Evolutionary conservation across 1,140 invertebrate species (phyloP).

Genomic region (Camponotus pennsylvanicus): DNA sequence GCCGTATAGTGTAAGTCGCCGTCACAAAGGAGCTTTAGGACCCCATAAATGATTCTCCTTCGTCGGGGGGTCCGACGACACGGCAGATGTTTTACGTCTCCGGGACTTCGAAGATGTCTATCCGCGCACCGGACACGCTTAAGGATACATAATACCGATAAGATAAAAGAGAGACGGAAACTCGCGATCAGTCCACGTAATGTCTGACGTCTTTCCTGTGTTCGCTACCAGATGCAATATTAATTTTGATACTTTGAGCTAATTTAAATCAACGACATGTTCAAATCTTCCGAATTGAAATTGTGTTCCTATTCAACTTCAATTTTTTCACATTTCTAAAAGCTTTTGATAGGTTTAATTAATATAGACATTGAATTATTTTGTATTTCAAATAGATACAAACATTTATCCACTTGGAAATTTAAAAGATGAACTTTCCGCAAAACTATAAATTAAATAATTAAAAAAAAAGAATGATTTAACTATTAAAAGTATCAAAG

Average conservation of each 20-base stretch:
- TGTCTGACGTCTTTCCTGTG: slow-evolving; percentile 14
- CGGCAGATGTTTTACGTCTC: slow-evolving; percentile 78
- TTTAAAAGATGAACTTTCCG: too few species aligned
- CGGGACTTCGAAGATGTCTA: slow-evolving; percentile 66
- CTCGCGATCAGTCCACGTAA: slow-evolving; percentile 1
- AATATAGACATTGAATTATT: too few species aligned
- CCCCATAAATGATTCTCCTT: slow-evolving; percentile 76
- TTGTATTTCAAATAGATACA: too few species aligned
- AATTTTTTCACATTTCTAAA: too few species aligned
- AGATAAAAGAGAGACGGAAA: slow-evolving; percentile 42
- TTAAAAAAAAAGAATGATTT: too few species aligned
- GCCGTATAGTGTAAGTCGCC: slow-evolving; percentile 72
- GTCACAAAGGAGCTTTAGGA: slow-evolving; percentile 79
- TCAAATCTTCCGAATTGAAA: neutral
- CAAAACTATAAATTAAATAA: too few species aligned
- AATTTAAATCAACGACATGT: neutral
- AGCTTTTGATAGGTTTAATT: too few species aligned
- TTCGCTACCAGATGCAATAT: slow-evolving; percentile 4
- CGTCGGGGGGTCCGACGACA: slow-evolving; percentile 55
- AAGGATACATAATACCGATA: slow-evolving; percentile 32
- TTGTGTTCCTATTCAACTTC: too few species aligned
- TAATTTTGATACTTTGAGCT: slow-evolving; percentile 40
- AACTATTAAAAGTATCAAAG: too few species aligned
- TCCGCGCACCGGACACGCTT: slow-evolving; percentile 52
- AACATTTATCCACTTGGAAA: too few species aligned